These are phyloP conservation scores for Morpho helenor DNA, from an alignment of 2,888 invertebrate species.

Conservation along the genomic window DNA sequence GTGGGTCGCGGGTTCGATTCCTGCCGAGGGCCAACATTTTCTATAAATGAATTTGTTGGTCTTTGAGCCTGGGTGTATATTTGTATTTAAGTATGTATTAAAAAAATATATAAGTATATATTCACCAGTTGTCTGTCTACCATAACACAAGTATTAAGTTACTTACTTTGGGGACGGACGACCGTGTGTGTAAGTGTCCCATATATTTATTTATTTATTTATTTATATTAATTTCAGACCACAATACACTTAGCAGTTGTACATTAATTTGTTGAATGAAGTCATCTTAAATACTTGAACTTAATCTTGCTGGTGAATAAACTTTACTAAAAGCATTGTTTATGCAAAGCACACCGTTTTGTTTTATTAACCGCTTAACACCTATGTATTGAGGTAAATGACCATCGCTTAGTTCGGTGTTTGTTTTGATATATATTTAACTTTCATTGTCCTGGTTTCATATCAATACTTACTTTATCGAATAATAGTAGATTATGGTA, in stretches of 20 bases:
- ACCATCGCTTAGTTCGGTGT: not conserved
- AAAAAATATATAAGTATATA: too few species aligned
- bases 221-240: not conserved
- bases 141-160: too few species aligned
- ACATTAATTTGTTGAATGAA: slow-evolving; percentile 3
- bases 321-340: slow-evolving; percentile 9
- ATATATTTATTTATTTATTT: too few species aligned
- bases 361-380: slow-evolving; percentile 7
- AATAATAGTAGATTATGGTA: too few species aligned
- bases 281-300: slow-evolving; percentile 11
- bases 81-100: too few species aligned
- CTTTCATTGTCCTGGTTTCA: not conserved
- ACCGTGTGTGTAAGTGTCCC: too few species aligned
- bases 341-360: slow-evolving; percentile 1
- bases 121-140: too few species aligned
- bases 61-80: too few species aligned
- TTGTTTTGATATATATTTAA: not conserved
- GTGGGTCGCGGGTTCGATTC: too few species aligned
- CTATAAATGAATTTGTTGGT: too few species aligned
- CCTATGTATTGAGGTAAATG: slow-evolving; percentile 1
- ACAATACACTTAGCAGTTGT: not conserved
- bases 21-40: too few species aligned
- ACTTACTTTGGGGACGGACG: too few species aligned
- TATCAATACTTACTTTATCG: not conserved
- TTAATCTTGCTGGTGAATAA: slow-evolving; percentile 11